Base-by-base conservation (phyloP, 2,797 vertebrate species). In the Hyperoplus lanceolatus region DNA sequence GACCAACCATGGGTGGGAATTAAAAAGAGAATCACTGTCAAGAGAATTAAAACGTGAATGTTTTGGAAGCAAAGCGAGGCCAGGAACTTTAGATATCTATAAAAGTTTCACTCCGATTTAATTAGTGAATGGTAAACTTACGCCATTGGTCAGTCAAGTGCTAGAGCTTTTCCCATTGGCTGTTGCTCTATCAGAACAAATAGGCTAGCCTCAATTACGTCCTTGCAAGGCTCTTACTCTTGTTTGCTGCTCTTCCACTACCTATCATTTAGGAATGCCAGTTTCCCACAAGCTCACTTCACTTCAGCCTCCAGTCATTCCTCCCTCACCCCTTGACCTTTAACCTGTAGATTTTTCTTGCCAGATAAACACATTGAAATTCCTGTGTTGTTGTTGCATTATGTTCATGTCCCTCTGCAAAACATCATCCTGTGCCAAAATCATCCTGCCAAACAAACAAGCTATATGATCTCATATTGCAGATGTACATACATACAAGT, bases 321-420 rank as follows among this genome's bases (percentile, higher is more conserved):
- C 16, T 64, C 13, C 77, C n/a, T 69, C 54, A 58, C 18, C 50
- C 38, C 38, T 57, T 85, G 62, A 89, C 72, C 78, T 84, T 79
- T 87, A 73, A 82, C 85, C 77, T 66, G 9, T 36, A 11, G 55
- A 46, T 77, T 85, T 53, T 80, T 78, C 21, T 65, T 62, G 46
- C 59, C 63, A 75, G 57, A 48, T 53, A 16, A 83, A 63, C n/a
- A 66, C 58, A 73, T 71, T 79, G 1, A 53, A 69, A 78, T 53
- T 71, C 60, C 43, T 69, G 8, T 29, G 15, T 41, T 64, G 15
- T 41, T 64, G 15, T 48, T 62, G 8, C 50, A 13, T 84, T 84
- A 63, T 72, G 41, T 68, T 45, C 6, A 57, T 58, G 16, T 75
- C 53, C 14, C 29, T 55, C 38, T 71, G 54, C 42, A 60, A 70